Base-by-base conservation (phyloP, 2,888 invertebrate genomes). In the Caenorhabditis uteleia region DNA sequence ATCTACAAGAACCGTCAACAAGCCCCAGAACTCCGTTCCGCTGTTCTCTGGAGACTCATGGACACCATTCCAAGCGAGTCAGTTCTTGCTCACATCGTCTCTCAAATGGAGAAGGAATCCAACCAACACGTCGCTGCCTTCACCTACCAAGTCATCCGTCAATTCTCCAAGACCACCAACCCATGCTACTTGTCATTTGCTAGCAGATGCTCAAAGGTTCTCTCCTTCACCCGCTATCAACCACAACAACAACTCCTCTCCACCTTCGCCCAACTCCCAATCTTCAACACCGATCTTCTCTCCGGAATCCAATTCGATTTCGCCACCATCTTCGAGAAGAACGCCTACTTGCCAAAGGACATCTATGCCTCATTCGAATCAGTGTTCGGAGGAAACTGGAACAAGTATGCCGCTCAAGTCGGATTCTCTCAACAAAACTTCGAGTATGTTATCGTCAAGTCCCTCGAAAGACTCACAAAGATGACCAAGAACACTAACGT, bases 371-470 rank as follows among this genome's bases (percentile, higher is more conserved):
- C 71, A 40, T 47, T 82, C 34, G 66, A 79, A 53, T 43, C 74
- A 26, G 56, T 74, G 43, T 56, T 75, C 69, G 72, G 65, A 56
- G 78, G 79, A 53, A 59, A 72, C 57, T 75, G 72, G 73, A 65
- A 68, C 68, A 70, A 68, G 53, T 59, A 68, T 56, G 48, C 65
- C 26, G 68, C 59, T 20, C 65, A 68, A 45, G 31, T 68, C n/a
- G 70, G 70, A 58, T 56, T 77, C 67, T 55, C 68, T 38, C 78
- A 80, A 54, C 65, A 79, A 40, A 50, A 76, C 62, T 36, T 74
- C 45, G 70, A 76, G 26, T 47, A 65, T 39, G 48, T 69, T 49
- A 21, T 70, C 47, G 42, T 38, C 45, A 62, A 65, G 45, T 44
- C 62, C 33, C 43, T 68, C 39, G 33, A 49, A 54, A n/a, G 26